Evolutionary conservation across 2,797 vertebrate genomes (phyloP), one percentile per base, ranked within the genome.

Genomic region (Protonibea diacanthus): DNA sequence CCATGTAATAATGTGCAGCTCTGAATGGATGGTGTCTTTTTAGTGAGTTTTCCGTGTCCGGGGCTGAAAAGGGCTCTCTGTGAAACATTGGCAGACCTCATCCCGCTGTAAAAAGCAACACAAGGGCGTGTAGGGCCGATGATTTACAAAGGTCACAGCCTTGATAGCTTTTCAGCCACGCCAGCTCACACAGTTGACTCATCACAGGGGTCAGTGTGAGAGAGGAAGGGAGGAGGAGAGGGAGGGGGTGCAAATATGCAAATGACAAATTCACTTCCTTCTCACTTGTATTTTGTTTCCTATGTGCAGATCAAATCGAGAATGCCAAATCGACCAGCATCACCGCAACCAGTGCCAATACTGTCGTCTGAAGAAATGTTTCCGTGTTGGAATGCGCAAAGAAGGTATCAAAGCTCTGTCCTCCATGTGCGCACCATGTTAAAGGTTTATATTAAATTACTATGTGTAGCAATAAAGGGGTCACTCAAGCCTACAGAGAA

Each of bases 261-360:
- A 62, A 79, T 71, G 18, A 21, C 68, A 75, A 66, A 59, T 44
- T 45, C 10, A 33, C 20, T 64, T 79, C 40, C 47, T 70, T 44
- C 61, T 65, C 17, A 47, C 23, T 21, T 40, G 3, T 79, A 0
- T 52, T 74, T 53, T 69, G 1, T 62, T 80, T 59, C 25, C 21
- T 13, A 29, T 67, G 40, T 67, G 29, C 93, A 99, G 98, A 92
- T 98, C 98, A 61, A 99, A 98, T 88, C 94, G 97, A 8, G 98
- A 99, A 93, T 99, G 98, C 86, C 97, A 99, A 92, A 99, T 99
- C 2, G 98, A 99, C 93, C 97, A 99, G 90, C 97, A 98, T 81
- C 98, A 99, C 89, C 96, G 98, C 47, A 99, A 99, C 94, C 98
- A 99, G 95, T 99, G 98, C 93, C 97, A 99, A 67, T 99, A 97